Base-by-base conservation (phyloP, 2,888 invertebrate species). In the Eudemis profundana region DNA sequence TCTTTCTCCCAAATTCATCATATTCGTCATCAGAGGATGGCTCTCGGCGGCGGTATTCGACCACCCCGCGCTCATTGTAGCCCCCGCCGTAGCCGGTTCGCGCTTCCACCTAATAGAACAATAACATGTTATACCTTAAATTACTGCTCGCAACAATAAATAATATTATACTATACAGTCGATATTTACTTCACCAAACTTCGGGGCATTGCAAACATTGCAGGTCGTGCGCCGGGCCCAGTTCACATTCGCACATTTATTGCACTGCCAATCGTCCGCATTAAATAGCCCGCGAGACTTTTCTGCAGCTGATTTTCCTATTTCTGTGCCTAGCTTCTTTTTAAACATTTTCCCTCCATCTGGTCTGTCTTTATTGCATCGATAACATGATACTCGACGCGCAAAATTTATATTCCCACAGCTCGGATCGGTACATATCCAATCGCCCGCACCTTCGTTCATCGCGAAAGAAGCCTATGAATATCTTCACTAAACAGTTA, bases 261-360 rank as follows among this genome's bases (percentile, higher is more conserved):
- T 98, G 87, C 99, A 99, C 83, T 98, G 98, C 99, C 99, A 99
- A 89, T 99, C 99, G 85, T 99, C 99, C 38, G 99, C 99, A 88
- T 98, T 98, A 86, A 95, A 95, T 67, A 98, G 93, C n/a, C 98
- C 98, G 75, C 98, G 95, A 78, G 98, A 98, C 89, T 99, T 99
- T 86, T 99, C 99, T 0, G 99, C 99, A 36, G 98, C 98, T 19
- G 96, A 97, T 92, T 99, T 99, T 3, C 99, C 99, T 75, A 99
- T 99, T 92, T 99, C 99, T 67, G 97, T 97, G 0, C 98, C 97
- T 53, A 98, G 93, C 88, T 97, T 97, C 86, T 97, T 97, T 86
- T 96, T 96, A 60, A 71, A 79, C 17, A 81, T 70, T 73, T 87
- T 89, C 19, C 75, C 81, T 68, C 76, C 77, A 69, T 91, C 90